phyloP scores from a whole-genome alignment of 2,888 invertebrate genomes.

The Agrypnus murinus region DNA sequence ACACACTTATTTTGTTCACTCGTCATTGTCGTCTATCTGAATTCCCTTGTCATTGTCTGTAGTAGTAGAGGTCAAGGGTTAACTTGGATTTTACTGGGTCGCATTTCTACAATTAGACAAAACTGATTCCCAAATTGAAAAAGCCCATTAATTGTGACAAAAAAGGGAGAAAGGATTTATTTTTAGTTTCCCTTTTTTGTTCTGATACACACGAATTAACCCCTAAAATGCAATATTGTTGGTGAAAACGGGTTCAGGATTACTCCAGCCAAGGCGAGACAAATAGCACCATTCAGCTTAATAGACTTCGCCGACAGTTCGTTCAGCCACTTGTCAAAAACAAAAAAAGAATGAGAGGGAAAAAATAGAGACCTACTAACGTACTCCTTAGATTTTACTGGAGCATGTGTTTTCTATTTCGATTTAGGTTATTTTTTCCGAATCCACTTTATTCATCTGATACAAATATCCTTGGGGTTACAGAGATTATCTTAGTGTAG shows the following conservation, averaged over 20 bases:
- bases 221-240: conserved; percentile 19
- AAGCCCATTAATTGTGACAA: not conserved
- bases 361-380: not conserved
- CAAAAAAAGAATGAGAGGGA: not conserved
- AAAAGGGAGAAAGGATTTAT: not conserved
- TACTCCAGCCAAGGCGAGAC: not conserved
- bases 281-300: conserved; percentile 16
- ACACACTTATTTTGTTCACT: too few relatives aligned
- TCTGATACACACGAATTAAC: conserved; percentile 2
- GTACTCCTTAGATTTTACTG: not conserved
- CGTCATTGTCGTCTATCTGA: too few relatives aligned
- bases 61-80: too few relatives aligned
- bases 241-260: not conserved
- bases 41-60: too few relatives aligned
- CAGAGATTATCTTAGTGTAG: too few relatives aligned
- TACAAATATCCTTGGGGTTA: too few relatives aligned
- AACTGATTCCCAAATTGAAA: not conserved
- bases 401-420: conserved; percentile 1
- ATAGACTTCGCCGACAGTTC: conserved; percentile 19
- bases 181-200: not conserved
- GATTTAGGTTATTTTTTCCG: not conserved
- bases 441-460: not conserved
- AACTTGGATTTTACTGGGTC: too few relatives aligned
- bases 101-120: too few relatives aligned
- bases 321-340: conserved; percentile 20